Evolutionary conservation across 2,113 vertebrate genomes (phyloP).

Genomic region (Aplodontia rufa): DNA sequence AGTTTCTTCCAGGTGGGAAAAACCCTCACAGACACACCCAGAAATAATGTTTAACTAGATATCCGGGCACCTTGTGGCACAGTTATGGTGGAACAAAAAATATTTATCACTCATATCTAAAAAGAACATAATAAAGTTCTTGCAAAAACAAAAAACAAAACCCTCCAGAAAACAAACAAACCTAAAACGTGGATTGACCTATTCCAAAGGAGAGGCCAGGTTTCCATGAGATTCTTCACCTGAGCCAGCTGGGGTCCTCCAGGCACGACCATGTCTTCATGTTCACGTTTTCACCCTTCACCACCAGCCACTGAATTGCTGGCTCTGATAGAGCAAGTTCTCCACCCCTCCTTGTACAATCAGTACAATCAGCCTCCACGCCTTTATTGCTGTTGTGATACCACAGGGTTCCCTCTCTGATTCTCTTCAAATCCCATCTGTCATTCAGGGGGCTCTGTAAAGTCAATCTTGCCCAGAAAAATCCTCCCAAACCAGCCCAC

Average conservation of each 20-base stretch:
- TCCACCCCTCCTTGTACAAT: neutral
- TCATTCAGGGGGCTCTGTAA: neutral
- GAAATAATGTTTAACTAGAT: neutral
- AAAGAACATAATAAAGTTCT: neutral
- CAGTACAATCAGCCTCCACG: neutral
- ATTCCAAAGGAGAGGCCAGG: neutral
- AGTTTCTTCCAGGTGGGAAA: no score
- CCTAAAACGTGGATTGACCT: neutral
- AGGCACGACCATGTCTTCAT: neutral
- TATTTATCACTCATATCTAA: neutral
- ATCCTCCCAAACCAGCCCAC: neutral
- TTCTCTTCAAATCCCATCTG: conserved; percentile 2
- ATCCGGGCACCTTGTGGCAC: no score
- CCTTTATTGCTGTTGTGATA: conserved; percentile 24
- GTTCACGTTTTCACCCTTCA: neutral
- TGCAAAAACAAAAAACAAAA: neutral
- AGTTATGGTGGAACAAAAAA: neutral
- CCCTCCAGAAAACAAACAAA: neutral
- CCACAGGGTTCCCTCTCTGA: neutral
- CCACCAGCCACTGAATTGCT: neutral
- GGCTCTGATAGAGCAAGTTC: neutral
- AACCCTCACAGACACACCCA: neutral
- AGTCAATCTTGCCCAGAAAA: neutral
- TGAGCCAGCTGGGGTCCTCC: neutral
- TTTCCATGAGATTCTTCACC: neutral